Evolutionary conservation across 2,888 invertebrate species (phyloP).

Genomic region (Himalopsyche kuldschensis): DNA sequence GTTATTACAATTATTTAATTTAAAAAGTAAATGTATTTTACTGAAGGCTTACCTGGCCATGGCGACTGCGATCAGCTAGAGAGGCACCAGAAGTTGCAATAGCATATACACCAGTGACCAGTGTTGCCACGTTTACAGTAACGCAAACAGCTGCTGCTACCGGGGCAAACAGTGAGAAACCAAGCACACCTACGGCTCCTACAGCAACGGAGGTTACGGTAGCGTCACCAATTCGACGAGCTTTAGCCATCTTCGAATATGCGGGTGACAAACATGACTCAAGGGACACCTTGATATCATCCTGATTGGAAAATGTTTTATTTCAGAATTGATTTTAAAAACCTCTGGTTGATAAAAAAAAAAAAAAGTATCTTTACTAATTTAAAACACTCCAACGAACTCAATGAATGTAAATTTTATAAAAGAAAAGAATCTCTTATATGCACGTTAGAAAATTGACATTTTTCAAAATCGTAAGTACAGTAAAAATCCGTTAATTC

Average conservation of each 20-base stretch:
- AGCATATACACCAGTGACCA: constrained; percentile 57
- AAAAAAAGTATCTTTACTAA: too few species aligned
- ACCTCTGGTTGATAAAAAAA: too few species aligned
- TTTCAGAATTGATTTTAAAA: neutral
- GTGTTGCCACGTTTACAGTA: constrained; percentile 54
- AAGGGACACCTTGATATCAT: neutral
- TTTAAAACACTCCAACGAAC: too few species aligned
- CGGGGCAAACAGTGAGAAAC: constrained; percentile 7
- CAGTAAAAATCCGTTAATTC: too few species aligned
- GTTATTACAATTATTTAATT: too few species aligned
- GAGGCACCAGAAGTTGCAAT: constrained; percentile 55
- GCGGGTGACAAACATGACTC: neutral
- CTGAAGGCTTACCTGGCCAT: constrained; percentile 53
- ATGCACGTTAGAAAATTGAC: too few species aligned
- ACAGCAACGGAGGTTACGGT: constrained; percentile 4
- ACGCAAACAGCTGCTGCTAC: neutral
- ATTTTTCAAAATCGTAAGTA: too few species aligned
- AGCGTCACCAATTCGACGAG: neutral
- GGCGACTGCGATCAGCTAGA: constrained; percentile 54
- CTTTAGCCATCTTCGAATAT: neutral
- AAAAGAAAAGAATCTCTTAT: too few species aligned
- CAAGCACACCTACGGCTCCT: constrained; percentile 6
- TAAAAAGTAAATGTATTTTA: too few species aligned
- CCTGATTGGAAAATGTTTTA: neutral
- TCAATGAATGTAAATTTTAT: too few species aligned